Base-by-base conservation (phyloP, 2,797 vertebrate species). In the Alcedo atthis region DNA sequence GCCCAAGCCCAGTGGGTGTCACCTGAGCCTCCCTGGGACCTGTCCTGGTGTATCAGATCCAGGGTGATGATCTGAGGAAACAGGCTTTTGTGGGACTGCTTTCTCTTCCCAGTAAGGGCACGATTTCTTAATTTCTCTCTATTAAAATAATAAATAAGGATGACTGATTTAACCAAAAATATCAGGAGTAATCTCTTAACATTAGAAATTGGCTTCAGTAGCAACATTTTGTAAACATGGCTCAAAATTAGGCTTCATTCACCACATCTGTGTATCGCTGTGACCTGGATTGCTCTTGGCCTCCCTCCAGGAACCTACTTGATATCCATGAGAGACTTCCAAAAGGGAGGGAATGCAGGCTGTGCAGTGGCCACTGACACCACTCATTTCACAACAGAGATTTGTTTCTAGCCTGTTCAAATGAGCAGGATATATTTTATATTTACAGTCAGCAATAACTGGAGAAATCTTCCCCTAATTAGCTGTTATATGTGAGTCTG, bases 311-410 rank as follows among this genome's bases (percentile, higher is more conserved):
- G 53, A 94, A 57, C 55, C 51, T 73, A 83, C 48, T 75, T 79
- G 80, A 87, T 92, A 85, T 30, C 92, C 86, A 89, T 58, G 76
- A 80, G 66, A 81, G 48, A 81, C 43, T 90, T 95, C 58, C 42
- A 92, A 9, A 59, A 66, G 35, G 30, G 69, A 63, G 6, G 7
- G 46, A 30, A 54, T 75, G 30, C 58, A 92, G 69, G 17, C 51
- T 75, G 12, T 68, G 54, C 64, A 37, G 64, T 70, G 55, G 30
- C 55, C 79, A 66, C 55, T 69, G 73, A 63, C 46, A 89, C 35
- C 0, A 1, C 32, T 85, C 32, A 16, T 76, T 81, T 83, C 69
- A 89, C 49, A 81, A 58, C 35, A 45, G 4, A n/a, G 35, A 12
- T 73, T 78, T 79, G 75, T 91, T 81, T n/a, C 35, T 74, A 75